phyloP scores from a whole-genome alignment of 2,888 invertebrate species.

The Ochropleura leucogaster region DNA sequence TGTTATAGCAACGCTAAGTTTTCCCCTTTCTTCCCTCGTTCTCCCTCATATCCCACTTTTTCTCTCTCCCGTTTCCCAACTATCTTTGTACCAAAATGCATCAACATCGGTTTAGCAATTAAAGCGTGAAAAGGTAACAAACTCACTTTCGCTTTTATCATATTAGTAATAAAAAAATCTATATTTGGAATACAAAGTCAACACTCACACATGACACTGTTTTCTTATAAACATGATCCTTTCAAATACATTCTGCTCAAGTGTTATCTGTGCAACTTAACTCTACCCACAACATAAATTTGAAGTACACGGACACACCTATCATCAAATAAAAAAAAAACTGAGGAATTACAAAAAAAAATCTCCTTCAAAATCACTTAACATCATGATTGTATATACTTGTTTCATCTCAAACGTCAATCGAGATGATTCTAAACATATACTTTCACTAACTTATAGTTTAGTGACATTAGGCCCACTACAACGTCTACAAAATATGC shows the following conservation, averaged over 20 bases:
- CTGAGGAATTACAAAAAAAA: background rate
- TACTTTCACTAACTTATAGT: constrained; percentile 45
- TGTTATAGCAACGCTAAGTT: no score
- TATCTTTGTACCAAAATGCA: no score
- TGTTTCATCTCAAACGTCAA: constrained; percentile 26
- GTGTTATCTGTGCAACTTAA: background rate
- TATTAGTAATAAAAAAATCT: no score
- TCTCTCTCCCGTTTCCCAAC: no score
- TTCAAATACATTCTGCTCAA: background rate
- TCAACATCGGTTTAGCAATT: no score
- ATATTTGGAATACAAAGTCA: background rate
- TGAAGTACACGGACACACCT: constrained; percentile 1
- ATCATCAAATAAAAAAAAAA: background rate
- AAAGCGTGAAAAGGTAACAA: no score
- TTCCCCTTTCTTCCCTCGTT: no score
- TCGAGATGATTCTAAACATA: constrained; percentile 19
- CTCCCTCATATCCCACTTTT: no score
- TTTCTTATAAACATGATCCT: constrained; percentile 6
- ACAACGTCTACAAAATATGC: constrained; percentile 15
- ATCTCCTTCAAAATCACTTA: constrained; percentile 7
- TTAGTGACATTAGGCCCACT: constrained; percentile 45
- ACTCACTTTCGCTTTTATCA: no score
- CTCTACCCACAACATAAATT: constrained; percentile 27
- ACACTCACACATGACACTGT: background rate
- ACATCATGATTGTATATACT: constrained; percentile 1